Evolutionary conservation across 2,888 invertebrate species (phyloP), one percentile per base, ranked within the genome.

Genomic region (Meandrusa payeni): DNA sequence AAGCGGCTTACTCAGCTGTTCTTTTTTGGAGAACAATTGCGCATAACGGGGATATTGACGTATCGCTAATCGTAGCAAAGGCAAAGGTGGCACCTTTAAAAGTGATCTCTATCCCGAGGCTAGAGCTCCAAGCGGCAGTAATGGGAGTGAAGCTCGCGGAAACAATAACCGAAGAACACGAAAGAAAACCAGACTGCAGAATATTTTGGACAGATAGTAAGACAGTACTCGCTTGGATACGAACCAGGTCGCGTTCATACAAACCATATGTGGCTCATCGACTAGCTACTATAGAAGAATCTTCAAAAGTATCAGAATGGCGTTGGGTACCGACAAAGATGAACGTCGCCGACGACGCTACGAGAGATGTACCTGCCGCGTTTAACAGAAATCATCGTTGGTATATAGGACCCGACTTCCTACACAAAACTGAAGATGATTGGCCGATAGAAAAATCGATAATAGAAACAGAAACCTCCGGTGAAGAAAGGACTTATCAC

Each of bases 261-360:
- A 51, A 51, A 33, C 33, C 44, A 0, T 54, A 48, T 23, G 49
- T 52, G n/a, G 54, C 54, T 1, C 52, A 59, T 34, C 10, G 54
- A 2, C n/a, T 57, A 1, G 55, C 50, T 1, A 48, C 48, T 7
- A 57, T 55, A 6, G 32, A 41, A 7, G 53, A 55, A 2, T 32
- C 7, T 4, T 37, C 15, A 15, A 15, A 15, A 15, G 15, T 15
- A 15, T 15, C 15, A n/a, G n/a, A n/a, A n/a, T n/a, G n/a, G n/a
- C n/a, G n/a, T n/a, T n/a, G n/a, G n/a, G n/a, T n/a, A n/a, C n/a
- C n/a, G n/a, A n/a, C n/a, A n/a, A n/a, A n/a, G n/a, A n/a, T n/a
- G n/a, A n/a, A n/a, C n/a, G n/a, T n/a, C 15, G 15, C 15, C 15
- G 15, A 15, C 15, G 15, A 15, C 15, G 15, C 15, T 15, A 15